Conservation (phyloP, 2,113 vertebrate species). For the Ivindomyrus marchei region DNA sequence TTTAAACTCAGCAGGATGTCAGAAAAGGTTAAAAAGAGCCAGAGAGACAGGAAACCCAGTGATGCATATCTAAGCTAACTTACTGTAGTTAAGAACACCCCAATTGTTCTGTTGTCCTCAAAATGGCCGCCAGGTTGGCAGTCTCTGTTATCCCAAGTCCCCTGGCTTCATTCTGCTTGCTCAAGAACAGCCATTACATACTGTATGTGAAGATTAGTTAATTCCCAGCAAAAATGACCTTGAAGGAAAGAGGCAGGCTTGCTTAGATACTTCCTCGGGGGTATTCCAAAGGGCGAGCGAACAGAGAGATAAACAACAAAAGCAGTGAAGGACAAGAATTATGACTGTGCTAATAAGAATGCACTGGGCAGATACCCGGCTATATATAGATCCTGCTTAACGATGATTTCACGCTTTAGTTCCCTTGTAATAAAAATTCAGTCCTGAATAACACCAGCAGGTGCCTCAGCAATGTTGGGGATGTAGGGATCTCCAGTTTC, state of each 20-base stretch:
- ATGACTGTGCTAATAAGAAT: not conserved
- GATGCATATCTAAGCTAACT: not conserved
- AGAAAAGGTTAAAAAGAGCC: not conserved
- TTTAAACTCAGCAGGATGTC: not conserved
- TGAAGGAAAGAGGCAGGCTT: not conserved
- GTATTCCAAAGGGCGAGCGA: not conserved
- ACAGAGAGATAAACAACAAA: not conserved
- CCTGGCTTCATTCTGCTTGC: not conserved
- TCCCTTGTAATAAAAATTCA: not conserved
- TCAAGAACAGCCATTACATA: not conserved
- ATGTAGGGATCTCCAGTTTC: too few species aligned
- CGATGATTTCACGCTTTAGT: not conserved
- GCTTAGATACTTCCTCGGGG: not conserved
- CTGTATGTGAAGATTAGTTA: not conserved
- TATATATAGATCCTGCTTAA: not conserved
- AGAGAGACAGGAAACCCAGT: not conserved
- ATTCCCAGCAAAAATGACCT: not conserved
- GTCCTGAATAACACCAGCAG: not conserved
- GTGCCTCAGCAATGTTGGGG: not conserved
- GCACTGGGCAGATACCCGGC: not conserved
- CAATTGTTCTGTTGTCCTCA: not conserved
- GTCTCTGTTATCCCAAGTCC: constrained; percentile 3
- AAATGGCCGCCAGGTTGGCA: not conserved
- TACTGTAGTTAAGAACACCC: not conserved
- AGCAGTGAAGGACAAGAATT: not conserved